Conservation (phyloP, 1,140 invertebrate species). For the Radopholus similis region DNA sequence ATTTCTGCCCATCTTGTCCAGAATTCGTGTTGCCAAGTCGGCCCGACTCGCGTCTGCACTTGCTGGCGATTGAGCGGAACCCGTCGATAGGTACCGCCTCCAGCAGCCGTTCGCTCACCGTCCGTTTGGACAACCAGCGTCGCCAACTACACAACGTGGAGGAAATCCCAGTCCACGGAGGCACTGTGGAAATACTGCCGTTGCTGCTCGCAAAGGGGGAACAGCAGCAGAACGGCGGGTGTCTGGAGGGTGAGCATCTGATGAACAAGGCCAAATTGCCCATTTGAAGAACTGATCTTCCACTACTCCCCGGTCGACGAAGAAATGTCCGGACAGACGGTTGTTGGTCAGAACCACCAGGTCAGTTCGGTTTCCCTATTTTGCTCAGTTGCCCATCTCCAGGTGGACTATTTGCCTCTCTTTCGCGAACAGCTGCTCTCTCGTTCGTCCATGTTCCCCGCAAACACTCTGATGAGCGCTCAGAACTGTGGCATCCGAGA, state of each 20-base stretch:
- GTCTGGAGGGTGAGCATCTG: background rate
- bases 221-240: background rate
- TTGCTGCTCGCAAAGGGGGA: background rate
- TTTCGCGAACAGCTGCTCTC: background rate
- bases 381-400: background rate
- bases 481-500: background rate
- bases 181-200: background rate
- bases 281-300: background rate
- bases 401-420: constrained; percentile 8
- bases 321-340: background rate
- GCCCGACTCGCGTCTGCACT: constrained; percentile 7
- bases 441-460: background rate
- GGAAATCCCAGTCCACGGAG: background rate
- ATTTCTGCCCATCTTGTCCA: background rate
- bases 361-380: background rate
- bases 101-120: too few species aligned
- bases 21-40: constrained; percentile 2
- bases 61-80: constrained; percentile 4
- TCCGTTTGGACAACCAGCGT: background rate
- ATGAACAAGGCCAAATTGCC: background rate
- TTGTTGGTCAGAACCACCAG: background rate
- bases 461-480: background rate
- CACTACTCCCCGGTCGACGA: background rate
- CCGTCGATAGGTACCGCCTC: too few species aligned
- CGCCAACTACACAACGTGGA: background rate